Percentiles rank a stretch among this genome's conserved stretches.
Conservation (phyloP, 1,140 invertebrate species). For the Aphelenchoides besseyi region DNA sequence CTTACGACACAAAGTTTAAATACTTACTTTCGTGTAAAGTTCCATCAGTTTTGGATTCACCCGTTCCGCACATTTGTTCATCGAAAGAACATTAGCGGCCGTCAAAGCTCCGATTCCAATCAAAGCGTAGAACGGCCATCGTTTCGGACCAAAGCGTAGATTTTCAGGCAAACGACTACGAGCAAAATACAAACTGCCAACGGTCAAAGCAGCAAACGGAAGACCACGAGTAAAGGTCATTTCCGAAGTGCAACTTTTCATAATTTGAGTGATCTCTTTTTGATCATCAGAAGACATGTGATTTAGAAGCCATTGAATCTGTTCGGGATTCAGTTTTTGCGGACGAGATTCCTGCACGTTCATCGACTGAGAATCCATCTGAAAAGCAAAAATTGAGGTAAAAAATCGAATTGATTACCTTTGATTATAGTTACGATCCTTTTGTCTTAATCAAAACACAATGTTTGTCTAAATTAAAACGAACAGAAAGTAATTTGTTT, state of each 20-base stretch:
- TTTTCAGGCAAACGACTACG: constrained; percentile 1
- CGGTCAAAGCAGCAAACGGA: constrained; percentile 7
- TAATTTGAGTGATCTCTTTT: not conserved
- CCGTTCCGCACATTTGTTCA: not conserved
- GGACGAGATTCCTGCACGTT: not conserved
- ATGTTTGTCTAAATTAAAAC: too few species aligned
- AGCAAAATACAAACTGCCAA: constrained; percentile 21
- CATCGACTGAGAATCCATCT: not conserved
- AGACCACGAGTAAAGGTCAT: constrained; percentile 18
- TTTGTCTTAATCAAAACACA: too few species aligned
- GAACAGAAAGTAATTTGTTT: too few species aligned
- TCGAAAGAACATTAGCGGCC: not conserved
- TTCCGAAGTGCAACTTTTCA: constrained; percentile 8
- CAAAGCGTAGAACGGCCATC: constrained; percentile 13
- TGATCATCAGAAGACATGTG: constrained; percentile 12
- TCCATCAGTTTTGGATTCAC: not conserved
- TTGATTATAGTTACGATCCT: too few species aligned
- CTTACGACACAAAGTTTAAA: too few species aligned
- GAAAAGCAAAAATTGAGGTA: not conserved
- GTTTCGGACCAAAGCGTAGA: constrained; percentile 3
- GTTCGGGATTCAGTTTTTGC: not conserved
- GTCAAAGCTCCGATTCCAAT: not conserved
- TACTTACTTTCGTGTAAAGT: not conserved
- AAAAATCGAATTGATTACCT: too few species aligned
- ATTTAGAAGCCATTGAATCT: constrained; percentile 1